These are phyloP conservation scores for Pagrus major DNA, from an alignment of 2,113 vertebrate species.

Conservation along the genomic window DNA sequence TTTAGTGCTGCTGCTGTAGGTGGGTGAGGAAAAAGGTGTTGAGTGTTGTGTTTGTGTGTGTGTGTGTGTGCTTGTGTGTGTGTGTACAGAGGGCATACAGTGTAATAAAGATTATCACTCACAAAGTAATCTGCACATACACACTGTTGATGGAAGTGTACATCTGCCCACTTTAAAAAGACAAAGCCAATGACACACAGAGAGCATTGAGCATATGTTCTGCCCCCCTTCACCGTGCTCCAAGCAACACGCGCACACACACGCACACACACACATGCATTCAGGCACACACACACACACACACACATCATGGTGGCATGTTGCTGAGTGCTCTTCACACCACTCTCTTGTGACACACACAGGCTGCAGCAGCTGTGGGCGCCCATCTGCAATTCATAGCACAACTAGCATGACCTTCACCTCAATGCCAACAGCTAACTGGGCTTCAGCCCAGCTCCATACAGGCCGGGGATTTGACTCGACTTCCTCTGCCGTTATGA, in stretches of 20 bases:
- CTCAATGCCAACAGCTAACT: constrained; percentile 43
- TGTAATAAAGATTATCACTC: background rate
- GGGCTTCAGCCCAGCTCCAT: background rate
- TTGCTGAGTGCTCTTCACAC: constrained; percentile 42
- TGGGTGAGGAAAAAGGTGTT: constrained; percentile 1
- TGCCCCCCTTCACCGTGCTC: background rate
- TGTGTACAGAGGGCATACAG: background rate
- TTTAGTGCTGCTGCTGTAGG: background rate
- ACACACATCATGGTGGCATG: constrained; percentile 19
- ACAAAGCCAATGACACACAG: constrained; percentile 15
- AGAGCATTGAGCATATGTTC: constrained; percentile 38
- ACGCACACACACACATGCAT: constrained; percentile 27
- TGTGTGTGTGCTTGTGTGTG: background rate
- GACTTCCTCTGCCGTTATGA: background rate
- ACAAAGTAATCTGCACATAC: background rate
- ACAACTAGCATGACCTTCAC: constrained; percentile 55
- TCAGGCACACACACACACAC: constrained; percentile 26
- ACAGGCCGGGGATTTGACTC: background rate
- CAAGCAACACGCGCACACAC: constrained; percentile 3
- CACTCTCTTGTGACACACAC: constrained; percentile 49
- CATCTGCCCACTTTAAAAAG: constrained; percentile 5
- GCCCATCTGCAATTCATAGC: constrained; percentile 56
- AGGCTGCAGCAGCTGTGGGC: constrained; percentile 51
- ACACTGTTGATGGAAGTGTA: constrained; percentile 1
- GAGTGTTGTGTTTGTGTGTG: background rate